Evolutionary conservation across 2,113 vertebrate species (phyloP).

Genomic region (Tretioscincus oriximinensis): DNA sequence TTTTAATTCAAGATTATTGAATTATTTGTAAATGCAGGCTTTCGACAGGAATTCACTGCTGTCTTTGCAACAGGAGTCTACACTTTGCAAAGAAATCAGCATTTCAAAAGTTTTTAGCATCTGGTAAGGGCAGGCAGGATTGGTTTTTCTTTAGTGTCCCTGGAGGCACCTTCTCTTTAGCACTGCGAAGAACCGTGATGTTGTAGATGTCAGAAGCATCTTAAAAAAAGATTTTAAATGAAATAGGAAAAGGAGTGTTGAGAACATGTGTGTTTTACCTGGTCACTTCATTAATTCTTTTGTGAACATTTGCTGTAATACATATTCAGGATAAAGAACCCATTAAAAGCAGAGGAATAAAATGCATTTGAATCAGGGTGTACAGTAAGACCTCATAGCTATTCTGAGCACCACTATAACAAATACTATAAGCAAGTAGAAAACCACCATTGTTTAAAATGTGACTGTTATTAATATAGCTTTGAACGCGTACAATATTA

Average conservation of each 20-base stretch:
- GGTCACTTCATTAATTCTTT: background rate
- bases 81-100: background rate
- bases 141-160: background rate
- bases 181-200: constrained; percentile 30
- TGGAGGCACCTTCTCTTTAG: background rate
- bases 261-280: background rate
- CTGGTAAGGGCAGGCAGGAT: too few species aligned
- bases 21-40: background rate
- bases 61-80: background rate
- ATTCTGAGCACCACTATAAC: background rate
- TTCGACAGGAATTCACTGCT: background rate
- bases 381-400: constrained; percentile 23
- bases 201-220: constrained; percentile 21
- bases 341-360: background rate
- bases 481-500: constrained; percentile 20
- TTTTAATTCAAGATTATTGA: constrained; percentile 28
- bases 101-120: too few species aligned
- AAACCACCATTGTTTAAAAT: constrained; percentile 13
- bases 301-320: background rate
- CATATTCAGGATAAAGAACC: background rate
- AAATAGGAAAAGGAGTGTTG: constrained; percentile 6
- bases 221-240: background rate
- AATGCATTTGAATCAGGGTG: background rate
- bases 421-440: constrained; percentile 1
- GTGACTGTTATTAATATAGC: background rate